Evolutionary conservation across 35 echinoderm and acorn worm genomes (phyloP), one percentile per base, ranked within the genome.

Genomic region (Chiridota heheva): DNA sequence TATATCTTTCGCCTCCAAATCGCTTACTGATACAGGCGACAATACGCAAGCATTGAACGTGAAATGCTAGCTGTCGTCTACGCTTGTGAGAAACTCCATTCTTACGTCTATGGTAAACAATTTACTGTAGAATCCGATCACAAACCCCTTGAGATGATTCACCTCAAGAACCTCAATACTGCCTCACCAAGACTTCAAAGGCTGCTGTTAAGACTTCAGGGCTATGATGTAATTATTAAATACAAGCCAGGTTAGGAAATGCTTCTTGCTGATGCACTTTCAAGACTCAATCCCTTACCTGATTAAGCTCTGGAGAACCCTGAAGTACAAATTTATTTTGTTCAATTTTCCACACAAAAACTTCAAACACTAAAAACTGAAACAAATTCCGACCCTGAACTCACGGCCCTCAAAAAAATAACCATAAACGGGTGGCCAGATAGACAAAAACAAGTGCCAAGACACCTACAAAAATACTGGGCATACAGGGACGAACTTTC

Each of bases 21-120:
- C 79, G 31, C 63, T 88, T 5, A 93, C 69, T 0, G 44, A 67
- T 13, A 49, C 84, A 0, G 90, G 55, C 68, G 25, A 15, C 2
- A 61, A 4, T 86, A 76, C 18, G 7, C 89, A 0, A 81, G 82
- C 38, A 87, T 92, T 30, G 90, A 87, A 30, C 47, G 70, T 1
- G 90, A 81, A 42, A 70, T 92, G 76, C 70, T 92, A 0, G 90
- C 76, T 0, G 76, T 92, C n/a, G 75, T 78, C 0, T 81, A 40
- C 25, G 89, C 24, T 0, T 76, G 85, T 13, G 84, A 92, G 58
- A 62, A 37, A 58, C 87, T 71, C 44, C 83, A 92, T 56, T 61
- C 55, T 4, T 87, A 87, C 27, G 36, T 81, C 1, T 92, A 82
- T 63, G 90, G 76, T 1, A 73, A 72, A 37, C 57, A 0, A 0